phyloP scores from a whole-genome alignment of 1,140 invertebrate species.

The Drosophila paulistorum region DNA sequence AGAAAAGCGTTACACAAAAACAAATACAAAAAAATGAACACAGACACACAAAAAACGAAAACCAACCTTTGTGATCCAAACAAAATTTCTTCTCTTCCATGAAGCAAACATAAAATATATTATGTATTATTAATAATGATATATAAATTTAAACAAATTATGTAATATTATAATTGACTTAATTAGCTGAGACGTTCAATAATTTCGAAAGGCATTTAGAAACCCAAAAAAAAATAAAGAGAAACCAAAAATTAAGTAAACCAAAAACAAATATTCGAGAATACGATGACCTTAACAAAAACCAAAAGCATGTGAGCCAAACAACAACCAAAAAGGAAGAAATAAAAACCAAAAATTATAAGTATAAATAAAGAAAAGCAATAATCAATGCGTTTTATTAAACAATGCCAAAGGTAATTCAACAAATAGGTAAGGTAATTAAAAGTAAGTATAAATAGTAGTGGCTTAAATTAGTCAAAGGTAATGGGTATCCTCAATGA shows the following conservation, averaged over 20 bases:
- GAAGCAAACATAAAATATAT: constrained; percentile 60
- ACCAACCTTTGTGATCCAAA: constrained; percentile 80
- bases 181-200: constrained; percentile 77
- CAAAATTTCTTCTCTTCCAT: constrained; percentile 81
- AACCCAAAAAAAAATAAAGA: constrained; percentile 25
- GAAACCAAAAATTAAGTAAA: constrained; percentile 22
- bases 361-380: constrained; percentile 8
- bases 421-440: not conserved
- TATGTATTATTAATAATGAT: constrained; percentile 52
- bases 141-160: constrained; percentile 65
- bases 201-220: constrained; percentile 76
- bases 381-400: not conserved
- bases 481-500: too few species aligned
- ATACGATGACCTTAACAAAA: constrained; percentile 57
- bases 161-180: constrained; percentile 69
- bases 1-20: constrained; percentile 40
- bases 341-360: constrained; percentile 15
- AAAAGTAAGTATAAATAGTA: too few species aligned
- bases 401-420: not conserved
- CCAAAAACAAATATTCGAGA: constrained; percentile 34
- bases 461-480: too few species aligned
- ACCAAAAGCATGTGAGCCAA: constrained; percentile 56
- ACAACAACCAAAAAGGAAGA: constrained; percentile 26
- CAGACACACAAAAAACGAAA: constrained; percentile 20
- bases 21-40: constrained; percentile 13